A percentile compares a stretch with the other conserved stretches of the same genome.
These are phyloP conservation scores for Staurois parvus DNA, from an alignment of 2,797 vertebrate species.

Conservation along the genomic window DNA sequence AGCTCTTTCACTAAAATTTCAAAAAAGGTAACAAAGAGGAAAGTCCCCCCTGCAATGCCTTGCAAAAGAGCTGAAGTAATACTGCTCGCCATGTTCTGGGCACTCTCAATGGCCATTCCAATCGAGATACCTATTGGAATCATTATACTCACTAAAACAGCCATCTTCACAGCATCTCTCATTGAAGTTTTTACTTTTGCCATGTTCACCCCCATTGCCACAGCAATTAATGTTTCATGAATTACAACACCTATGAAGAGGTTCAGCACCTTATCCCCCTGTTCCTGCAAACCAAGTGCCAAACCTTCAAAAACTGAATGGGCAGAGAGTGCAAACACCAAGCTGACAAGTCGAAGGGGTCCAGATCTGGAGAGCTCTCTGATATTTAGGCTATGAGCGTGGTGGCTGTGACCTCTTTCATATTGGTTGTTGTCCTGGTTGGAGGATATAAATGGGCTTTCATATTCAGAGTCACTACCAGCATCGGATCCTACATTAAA, in stretches of 20 bases:
- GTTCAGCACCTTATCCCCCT: slow-evolving; percentile 77
- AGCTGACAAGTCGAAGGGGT: slow-evolving; percentile 83
- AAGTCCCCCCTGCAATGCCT: slow-evolving; percentile 88
- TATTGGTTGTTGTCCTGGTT: slow-evolving; percentile 52
- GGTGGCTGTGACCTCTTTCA: slow-evolving; percentile 65
- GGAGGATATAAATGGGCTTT: slow-evolving; percentile 85
- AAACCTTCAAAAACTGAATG: slow-evolving; percentile 92
- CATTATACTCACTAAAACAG: slow-evolving; percentile 83
- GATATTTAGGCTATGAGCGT: slow-evolving; percentile 70
- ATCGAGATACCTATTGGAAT: slow-evolving; percentile 85
- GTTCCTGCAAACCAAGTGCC: slow-evolving; percentile 90
- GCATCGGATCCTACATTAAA: slow-evolving; percentile 89
- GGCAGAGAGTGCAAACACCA: slow-evolving; percentile 87
- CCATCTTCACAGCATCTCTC: slow-evolving; percentile 84
- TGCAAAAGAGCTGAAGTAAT: slow-evolving; percentile 86
- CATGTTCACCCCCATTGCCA: slow-evolving; percentile 88
- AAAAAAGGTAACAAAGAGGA: slow-evolving; percentile 92
- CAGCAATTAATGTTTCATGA: slow-evolving; percentile 88
- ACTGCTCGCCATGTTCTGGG: slow-evolving; percentile 74
- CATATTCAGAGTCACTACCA: slow-evolving; percentile 92
- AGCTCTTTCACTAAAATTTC: slow-evolving; percentile 90
- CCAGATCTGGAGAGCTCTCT: slow-evolving; percentile 76
- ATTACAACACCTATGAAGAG: slow-evolving; percentile 89
- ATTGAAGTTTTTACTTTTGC: slow-evolving; percentile 79
- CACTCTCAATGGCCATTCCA: slow-evolving; percentile 87